phyloP scores from a whole-genome alignment of 1,140 invertebrate genomes.

The Paraescarpia echinospica region DNA sequence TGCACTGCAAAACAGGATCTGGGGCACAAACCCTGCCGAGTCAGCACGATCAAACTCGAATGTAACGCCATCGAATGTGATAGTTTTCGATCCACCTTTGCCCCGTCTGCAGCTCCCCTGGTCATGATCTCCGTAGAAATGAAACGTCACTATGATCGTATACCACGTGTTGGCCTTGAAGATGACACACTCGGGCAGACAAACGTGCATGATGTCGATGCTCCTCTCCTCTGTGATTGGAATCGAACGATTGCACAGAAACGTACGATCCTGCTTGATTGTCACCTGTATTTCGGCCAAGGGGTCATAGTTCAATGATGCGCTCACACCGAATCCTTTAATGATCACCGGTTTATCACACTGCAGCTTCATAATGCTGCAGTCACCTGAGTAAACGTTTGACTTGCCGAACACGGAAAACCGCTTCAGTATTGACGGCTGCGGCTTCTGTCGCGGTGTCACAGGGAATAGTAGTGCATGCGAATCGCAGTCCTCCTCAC shows the following conservation, averaged over 20 bases:
- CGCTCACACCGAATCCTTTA: conserved; percentile 27
- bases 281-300: conserved; percentile 22
- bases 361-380: conserved; percentile 29
- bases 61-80: conserved; percentile 22
- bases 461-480: conserved; percentile 14
- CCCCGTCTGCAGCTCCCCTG: conserved; percentile 26
- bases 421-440: conserved; percentile 16
- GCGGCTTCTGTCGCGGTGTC: conserved; percentile 11
- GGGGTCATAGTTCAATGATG: conserved; percentile 25
- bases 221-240: conserved; percentile 20
- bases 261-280: conserved; percentile 26
- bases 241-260: conserved; percentile 21
- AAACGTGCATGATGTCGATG: conserved; percentile 16
- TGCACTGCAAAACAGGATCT: conserved; percentile 23
- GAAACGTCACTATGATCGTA: conserved; percentile 27
- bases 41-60: conserved; percentile 30
- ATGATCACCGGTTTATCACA: conserved; percentile 23
- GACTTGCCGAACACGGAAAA: conserved; percentile 24
- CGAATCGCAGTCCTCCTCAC: conserved; percentile 7
- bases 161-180: conserved; percentile 19
- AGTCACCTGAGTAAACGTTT: conserved; percentile 29
- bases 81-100: conserved; percentile 26
- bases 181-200: conserved; percentile 5
- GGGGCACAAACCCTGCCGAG: conserved; percentile 21
- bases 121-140: conserved; percentile 29